A percentile compares a stretch with the other conserved stretches of the same genome.
These are phyloP conservation scores for Phenganax stokvisi DNA, from an alignment of 92 coral and sea anemone species.

Conservation along the genomic window DNA sequence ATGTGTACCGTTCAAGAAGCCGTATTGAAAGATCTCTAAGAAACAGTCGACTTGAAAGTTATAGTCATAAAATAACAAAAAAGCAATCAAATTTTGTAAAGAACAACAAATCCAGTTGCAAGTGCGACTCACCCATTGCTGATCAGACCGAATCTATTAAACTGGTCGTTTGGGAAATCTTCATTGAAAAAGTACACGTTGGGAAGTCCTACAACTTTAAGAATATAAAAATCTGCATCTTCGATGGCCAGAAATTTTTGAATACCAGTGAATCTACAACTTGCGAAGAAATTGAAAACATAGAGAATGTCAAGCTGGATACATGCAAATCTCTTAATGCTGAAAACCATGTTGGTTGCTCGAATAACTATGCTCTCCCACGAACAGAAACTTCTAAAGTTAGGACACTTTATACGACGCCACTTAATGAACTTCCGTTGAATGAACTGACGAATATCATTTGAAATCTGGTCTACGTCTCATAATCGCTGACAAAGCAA, in stretches of 20 bases:
- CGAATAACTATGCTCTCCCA: conserved; percentile 21
- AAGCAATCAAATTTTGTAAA: conserved; percentile 31
- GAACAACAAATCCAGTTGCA: conserved; percentile 38
- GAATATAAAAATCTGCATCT: conserved; percentile 29
- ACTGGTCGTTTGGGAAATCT: neutral
- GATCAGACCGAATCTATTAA: too few relatives aligned
- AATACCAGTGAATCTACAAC: conserved; percentile 32
- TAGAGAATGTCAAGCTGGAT: conserved; percentile 33
- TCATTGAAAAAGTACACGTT: conserved; percentile 28
- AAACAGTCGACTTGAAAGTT: conserved; percentile 22
- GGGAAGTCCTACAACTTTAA: conserved; percentile 37
- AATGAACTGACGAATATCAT: conserved; percentile 6
- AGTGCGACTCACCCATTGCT: conserved; percentile 14
- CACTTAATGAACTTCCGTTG: neutral
- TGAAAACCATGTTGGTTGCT: conserved; percentile 21
- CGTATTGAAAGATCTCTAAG: conserved; percentile 30
- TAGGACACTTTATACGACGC: conserved; percentile 15
- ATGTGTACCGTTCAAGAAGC: conserved; percentile 34
- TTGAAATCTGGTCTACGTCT: conserved; percentile 23
- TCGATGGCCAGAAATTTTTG: conserved; percentile 15
- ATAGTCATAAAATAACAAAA: conserved; percentile 2
- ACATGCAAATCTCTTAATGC: conserved; percentile 5
- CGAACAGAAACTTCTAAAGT: conserved; percentile 21
- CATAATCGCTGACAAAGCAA: conserved; percentile 30
- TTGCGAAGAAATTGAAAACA: conserved; percentile 24